phyloP scores from a whole-genome alignment of 2,797 vertebrate species.

The Sarcophilus harrisii region DNA sequence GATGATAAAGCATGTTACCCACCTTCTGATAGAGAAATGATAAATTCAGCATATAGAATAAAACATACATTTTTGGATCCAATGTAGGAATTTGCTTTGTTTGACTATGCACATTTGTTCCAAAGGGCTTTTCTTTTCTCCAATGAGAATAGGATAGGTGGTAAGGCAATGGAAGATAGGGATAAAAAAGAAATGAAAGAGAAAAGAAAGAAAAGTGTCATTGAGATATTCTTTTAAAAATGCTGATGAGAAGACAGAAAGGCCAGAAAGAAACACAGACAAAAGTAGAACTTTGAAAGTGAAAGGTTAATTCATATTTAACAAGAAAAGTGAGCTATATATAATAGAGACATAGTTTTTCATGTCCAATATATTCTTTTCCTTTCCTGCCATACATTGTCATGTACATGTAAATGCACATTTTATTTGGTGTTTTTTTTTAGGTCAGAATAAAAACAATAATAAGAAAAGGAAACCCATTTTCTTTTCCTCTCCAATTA shows the following conservation, averaged over 20 bases:
- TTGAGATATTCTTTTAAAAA: too few relatives aligned
- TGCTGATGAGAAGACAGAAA: neutral
- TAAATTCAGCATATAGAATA: too few relatives aligned
- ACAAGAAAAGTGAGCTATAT: neutral
- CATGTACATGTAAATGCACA: neutral
- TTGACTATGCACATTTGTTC: too few relatives aligned
- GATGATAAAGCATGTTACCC: neutral
- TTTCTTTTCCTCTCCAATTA: neutral
- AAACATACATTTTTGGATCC: too few relatives aligned
- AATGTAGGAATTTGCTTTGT: too few relatives aligned
- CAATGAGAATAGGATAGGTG: too few relatives aligned
- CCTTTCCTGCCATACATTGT: neutral
- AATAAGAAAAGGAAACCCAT: neutral
- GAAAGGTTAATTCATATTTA: neutral
- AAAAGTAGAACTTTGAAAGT: neutral
- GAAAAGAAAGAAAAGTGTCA: too few relatives aligned
- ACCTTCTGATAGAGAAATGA: neutral
- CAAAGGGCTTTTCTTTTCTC: too few relatives aligned
- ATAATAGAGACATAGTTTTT: neutral
- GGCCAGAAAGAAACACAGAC: neutral
- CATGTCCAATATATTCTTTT: neutral
- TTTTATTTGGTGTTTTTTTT: neutral
- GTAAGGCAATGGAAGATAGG: too few relatives aligned
- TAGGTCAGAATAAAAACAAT: neutral
- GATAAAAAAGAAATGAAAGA: too few relatives aligned